A percentile compares a stretch with the other conserved stretches of the same genome.
These are phyloP conservation scores for Lypha dubia DNA, from an alignment of 2,888 invertebrate species.

Conservation along the genomic window DNA sequence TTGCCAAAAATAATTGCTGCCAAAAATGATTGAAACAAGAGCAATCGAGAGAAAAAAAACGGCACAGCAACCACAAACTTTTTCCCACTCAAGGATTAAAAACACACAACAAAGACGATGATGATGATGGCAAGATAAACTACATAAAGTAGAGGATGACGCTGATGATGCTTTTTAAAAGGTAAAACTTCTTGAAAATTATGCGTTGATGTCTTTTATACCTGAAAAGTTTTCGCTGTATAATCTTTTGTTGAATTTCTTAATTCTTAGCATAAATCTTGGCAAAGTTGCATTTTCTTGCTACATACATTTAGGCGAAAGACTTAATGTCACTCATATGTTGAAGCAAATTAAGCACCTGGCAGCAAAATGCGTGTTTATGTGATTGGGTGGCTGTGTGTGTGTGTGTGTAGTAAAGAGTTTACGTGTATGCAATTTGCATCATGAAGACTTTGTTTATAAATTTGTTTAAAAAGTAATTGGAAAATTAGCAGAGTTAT, in stretches of 20 bases:
- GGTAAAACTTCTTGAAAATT: constrained; percentile 52
- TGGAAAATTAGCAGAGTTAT: constrained; percentile 64
- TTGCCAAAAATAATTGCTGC: constrained; percentile 61
- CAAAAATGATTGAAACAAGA: constrained; percentile 41
- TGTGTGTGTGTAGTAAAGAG: background rate
- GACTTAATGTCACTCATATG: constrained; percentile 72
- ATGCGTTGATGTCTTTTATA: constrained; percentile 54
- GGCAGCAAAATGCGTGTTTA: background rate
- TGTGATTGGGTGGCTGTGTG: background rate
- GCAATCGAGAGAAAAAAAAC: constrained; percentile 20
- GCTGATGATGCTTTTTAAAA: constrained; percentile 23
- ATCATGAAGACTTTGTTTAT: too few relatives aligned
- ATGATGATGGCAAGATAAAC: constrained; percentile 27
- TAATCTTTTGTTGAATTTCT: constrained; percentile 66
- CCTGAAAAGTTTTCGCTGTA: constrained; percentile 45
- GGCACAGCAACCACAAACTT: constrained; percentile 47
- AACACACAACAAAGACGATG: constrained; percentile 31
- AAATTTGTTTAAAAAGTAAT: constrained; percentile 43
- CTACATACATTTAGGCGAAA: constrained; percentile 62
- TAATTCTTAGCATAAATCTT: constrained; percentile 67
- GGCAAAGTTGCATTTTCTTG: constrained; percentile 66
- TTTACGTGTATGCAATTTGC: background rate
- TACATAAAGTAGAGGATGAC: background rate
- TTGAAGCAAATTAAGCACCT: constrained; percentile 42
- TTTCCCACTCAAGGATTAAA: constrained; percentile 16